Percentiles rank a stretch among this genome's conserved stretches.
phyloP scores from a whole-genome alignment of 2,113 vertebrate species.

The Urocolius indicus region DNA sequence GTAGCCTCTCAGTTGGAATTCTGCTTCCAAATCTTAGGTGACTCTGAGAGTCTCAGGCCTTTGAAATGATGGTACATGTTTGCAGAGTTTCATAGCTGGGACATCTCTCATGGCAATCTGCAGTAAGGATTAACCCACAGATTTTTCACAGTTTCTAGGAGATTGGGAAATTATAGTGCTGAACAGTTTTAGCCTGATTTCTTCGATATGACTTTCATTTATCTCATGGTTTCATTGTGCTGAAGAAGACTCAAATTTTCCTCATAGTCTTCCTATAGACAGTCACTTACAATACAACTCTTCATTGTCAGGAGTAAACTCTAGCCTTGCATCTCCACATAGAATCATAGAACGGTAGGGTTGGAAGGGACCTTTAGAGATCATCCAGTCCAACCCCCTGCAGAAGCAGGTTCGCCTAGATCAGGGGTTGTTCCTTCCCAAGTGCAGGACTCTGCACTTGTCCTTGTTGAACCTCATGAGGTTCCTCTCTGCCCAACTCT shows the following conservation, averaged over 20 bases:
- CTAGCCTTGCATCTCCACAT: not conserved
- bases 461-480: too few species aligned
- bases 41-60: not conserved
- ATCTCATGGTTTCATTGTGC: not conserved
- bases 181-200: not conserved
- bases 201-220: not conserved
- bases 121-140: not conserved
- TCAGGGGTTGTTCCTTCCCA: too few species aligned
- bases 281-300: not conserved
- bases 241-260: conserved; percentile 7
- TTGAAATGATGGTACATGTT: not conserved
- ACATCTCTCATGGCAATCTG: not conserved
- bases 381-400: too few species aligned
- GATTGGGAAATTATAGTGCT: not conserved
- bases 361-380: too few species aligned
- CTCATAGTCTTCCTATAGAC: not conserved
- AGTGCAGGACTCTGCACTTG: too few species aligned
- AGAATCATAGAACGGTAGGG: not conserved
- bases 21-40: not conserved
- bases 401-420: too few species aligned
- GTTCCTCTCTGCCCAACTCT: too few species aligned
- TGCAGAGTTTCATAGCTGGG: not conserved
- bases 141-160: not conserved
- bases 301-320: not conserved
- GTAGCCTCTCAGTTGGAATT: not conserved